These are phyloP conservation scores for Psilanteris sp. DNA, from an alignment of 1,140 invertebrate genomes.

Conservation along the genomic window DNA sequence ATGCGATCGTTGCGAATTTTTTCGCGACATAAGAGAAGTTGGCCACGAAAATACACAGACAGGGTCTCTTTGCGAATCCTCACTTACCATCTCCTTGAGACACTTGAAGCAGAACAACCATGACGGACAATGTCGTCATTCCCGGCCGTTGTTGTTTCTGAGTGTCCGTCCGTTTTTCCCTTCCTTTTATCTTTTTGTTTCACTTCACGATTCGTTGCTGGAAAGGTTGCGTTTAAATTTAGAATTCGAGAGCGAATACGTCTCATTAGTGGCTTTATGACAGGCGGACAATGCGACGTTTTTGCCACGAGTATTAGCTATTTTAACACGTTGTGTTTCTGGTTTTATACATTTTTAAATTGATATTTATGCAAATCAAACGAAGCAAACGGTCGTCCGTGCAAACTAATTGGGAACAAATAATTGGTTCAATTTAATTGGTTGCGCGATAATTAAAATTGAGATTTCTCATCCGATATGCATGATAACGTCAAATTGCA, in stretches of 20 bases:
- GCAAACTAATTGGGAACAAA: neutral
- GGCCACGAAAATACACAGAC: constrained; percentile 54
- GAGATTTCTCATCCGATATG: too few species aligned
- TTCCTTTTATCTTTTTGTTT: constrained; percentile 9
- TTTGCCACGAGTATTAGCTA: constrained; percentile 15
- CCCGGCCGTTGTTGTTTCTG: constrained; percentile 27
- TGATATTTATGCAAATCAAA: constrained; percentile 22
- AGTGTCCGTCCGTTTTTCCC: constrained; percentile 4
- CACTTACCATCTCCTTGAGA: constrained; percentile 8
- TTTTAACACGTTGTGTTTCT: constrained; percentile 37
- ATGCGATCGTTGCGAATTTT: constrained; percentile 38
- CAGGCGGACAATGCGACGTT: constrained; percentile 23
- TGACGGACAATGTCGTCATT: constrained; percentile 47
- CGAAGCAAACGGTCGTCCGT: neutral
- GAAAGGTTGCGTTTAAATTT: constrained; percentile 25
- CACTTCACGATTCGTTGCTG: constrained; percentile 4
- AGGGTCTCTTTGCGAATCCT: constrained; percentile 53
- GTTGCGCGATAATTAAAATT: too few species aligned
- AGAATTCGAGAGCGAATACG: constrained; percentile 28
- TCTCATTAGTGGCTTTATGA: constrained; percentile 46
- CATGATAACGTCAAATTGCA: too few species aligned
- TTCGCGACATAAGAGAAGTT: constrained; percentile 17
- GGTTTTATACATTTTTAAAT: constrained; percentile 21
- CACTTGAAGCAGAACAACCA: constrained; percentile 56
- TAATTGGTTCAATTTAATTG: too few species aligned